Percentiles rank a stretch among this genome's conserved stretches.
Evolutionary conservation across 53 echinoderm and acorn worm species (phyloP).

Genomic region (Paracentrotus lividus): DNA sequence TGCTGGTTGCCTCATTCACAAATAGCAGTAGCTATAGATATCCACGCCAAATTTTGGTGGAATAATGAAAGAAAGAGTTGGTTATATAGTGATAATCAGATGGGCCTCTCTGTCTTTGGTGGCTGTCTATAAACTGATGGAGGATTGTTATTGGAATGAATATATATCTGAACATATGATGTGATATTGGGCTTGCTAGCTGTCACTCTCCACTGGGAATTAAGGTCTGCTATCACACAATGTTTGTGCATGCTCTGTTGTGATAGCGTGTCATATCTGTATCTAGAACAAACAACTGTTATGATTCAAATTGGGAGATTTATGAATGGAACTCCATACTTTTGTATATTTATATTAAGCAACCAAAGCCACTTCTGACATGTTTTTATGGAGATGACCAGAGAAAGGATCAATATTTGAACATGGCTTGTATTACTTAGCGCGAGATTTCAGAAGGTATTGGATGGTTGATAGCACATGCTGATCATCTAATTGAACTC

Average conservation of each 20-base stretch:
- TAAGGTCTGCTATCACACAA: slow-evolving; percentile 13
- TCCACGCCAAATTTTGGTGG: slow-evolving; percentile 33
- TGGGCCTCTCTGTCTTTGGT: background rate
- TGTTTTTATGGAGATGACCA: background rate
- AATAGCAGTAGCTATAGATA: background rate
- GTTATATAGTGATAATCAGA: slow-evolving; percentile 43
- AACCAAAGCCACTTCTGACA: background rate
- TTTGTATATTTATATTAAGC: background rate
- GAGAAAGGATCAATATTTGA: background rate
- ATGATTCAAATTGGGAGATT: slow-evolving; percentile 4
- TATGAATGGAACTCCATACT: background rate
- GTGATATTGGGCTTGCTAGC: background rate
- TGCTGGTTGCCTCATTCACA: slow-evolving; percentile 34
- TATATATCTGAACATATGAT: background rate
- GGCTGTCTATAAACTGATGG: background rate
- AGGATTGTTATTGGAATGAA: background rate
- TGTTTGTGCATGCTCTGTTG: slow-evolving; percentile 19
- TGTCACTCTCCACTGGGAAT: background rate
- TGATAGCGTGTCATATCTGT: background rate
- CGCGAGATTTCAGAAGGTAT: background rate
- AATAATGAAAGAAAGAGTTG: slow-evolving; percentile 42
- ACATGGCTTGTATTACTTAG: background rate
- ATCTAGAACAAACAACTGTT: slow-evolving; percentile 7
- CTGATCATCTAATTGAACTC: no score
- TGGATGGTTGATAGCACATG: no score